Evolutionary conservation across 1,140 invertebrate genomes (phyloP).

Genomic region (Melitaea cinxia): DNA sequence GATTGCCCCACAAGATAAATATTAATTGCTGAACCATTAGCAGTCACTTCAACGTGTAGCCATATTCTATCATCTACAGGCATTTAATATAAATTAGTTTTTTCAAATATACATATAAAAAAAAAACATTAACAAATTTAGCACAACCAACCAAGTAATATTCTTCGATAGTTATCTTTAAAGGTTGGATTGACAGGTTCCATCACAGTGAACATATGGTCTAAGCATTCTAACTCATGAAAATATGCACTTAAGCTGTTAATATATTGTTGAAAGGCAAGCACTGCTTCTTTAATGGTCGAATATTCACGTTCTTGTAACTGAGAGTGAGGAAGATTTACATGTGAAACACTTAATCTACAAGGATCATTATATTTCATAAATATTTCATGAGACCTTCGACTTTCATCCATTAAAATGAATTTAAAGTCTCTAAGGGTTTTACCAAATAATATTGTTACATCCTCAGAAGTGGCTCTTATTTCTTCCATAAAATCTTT

Average conservation of each 20-base stretch:
- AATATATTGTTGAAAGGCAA: slow-evolving; percentile 46
- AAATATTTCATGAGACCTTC: slow-evolving; percentile 53
- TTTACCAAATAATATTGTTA: slow-evolving; percentile 54
- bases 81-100: neutral
- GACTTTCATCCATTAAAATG: slow-evolving; percentile 42
- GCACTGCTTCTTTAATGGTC: slow-evolving; percentile 50
- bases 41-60: slow-evolving; percentile 65
- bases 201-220: slow-evolving; percentile 55
- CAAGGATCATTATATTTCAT: slow-evolving; percentile 48
- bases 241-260: slow-evolving; percentile 54
- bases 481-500: slow-evolving; percentile 55
- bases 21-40: slow-evolving; percentile 57
- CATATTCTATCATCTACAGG: slow-evolving; percentile 58
- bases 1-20: slow-evolving; percentile 59
- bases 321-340: slow-evolving; percentile 48
- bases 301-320: slow-evolving; percentile 53
- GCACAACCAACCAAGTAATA: slow-evolving; percentile 49
- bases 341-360: slow-evolving; percentile 46
- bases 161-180: slow-evolving; percentile 65
- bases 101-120: neutral
- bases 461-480: slow-evolving; percentile 24
- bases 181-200: slow-evolving; percentile 59
- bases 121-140: neutral
- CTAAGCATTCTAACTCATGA: slow-evolving; percentile 57
- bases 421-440: slow-evolving; percentile 58